Base-by-base conservation (phyloP, 2,113 vertebrate species). In the Alethe castanea region DNA sequence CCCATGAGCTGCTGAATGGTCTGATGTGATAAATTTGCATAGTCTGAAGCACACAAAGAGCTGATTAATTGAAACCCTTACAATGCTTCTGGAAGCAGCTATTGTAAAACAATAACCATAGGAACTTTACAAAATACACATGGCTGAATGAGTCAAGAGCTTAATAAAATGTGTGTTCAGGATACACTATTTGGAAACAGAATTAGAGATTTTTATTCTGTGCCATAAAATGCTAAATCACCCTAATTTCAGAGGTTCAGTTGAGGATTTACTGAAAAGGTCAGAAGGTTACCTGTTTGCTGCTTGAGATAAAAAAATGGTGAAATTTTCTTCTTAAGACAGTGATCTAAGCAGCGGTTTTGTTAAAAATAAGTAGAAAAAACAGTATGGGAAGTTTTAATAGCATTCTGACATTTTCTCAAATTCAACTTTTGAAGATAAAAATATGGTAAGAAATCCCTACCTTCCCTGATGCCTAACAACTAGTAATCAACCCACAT, bases 11-110 rank as follows among this genome's bases (percentile, higher is more conserved):
- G 98, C 96, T 98, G 98, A 99, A 99, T 98, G 98, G 98, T 98
- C 98, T 98, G 98, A 98, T 98, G 98, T 98, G 99, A 99, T 99
- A 99, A 98, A 99, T 99, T 99, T 99, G 99, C 99, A 99, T 99
- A 99, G 98, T 98, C 98, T 99, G 98, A 98, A 98, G 98, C 97
- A 94, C 98, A 98, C 99, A 99, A 99, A 99, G 98, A 98, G 97
- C 98, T 98, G 98, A 99, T 99, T 99, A 99, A 99, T 99, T 99
- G 98, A 99, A 99, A 99, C 98, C 98, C 98, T 97, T 98, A 98
- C 97, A 98, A 98, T 97, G 96, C 96, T 98, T 98, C 97, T 98
- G 97, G 97, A 98, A 98, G 98, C 97, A 98, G 98, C 97, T 98
- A 98, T 98, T 98, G 98, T 98, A 98, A 98, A 98, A 98, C 98